Percentiles rank a stretch among this genome's conserved stretches.
phyloP scores from a whole-genome alignment of 2,113 vertebrate species.

The Rana temporaria region DNA sequence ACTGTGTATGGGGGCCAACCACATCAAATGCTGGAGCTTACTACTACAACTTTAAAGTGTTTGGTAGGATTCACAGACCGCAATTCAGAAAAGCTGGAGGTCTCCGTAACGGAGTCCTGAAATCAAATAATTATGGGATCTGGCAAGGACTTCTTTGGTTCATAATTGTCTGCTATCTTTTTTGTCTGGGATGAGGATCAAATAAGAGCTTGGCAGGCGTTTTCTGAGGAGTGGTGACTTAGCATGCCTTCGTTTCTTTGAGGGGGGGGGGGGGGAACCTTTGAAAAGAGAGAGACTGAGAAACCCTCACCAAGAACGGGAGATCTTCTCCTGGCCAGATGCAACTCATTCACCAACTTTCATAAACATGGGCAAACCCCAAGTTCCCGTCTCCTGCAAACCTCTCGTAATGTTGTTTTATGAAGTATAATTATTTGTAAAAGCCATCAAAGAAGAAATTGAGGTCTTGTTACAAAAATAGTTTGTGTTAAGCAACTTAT shows the following conservation, averaged over 20 bases:
- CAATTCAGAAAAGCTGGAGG: constrained; percentile 48
- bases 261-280: constrained; percentile 34
- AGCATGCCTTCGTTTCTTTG: constrained; percentile 12
- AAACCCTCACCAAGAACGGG: neutral
- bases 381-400: constrained; percentile 7
- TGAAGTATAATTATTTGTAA: constrained; percentile 14
- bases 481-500: no score
- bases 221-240: constrained; percentile 15
- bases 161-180: constrained; percentile 56
- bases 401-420: constrained; percentile 15
- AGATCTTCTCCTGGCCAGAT: constrained; percentile 15
- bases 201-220: constrained; percentile 45
- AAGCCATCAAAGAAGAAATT: constrained; percentile 12
- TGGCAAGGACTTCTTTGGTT: constrained; percentile 30
- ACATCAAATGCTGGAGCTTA: constrained; percentile 48
- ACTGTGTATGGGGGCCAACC: constrained; percentile 24
- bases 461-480: no score
- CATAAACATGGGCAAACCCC: neutral
- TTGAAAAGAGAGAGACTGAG: constrained; percentile 15
- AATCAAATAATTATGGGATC: constrained; percentile 54
- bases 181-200: constrained; percentile 56
- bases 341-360: constrained; percentile 25
- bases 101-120: constrained; percentile 34
- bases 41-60: constrained; percentile 35
- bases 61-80: constrained; percentile 40